Base-by-base conservation (phyloP, 2,888 invertebrate species). In the Anoplius nigerrimus region DNA sequence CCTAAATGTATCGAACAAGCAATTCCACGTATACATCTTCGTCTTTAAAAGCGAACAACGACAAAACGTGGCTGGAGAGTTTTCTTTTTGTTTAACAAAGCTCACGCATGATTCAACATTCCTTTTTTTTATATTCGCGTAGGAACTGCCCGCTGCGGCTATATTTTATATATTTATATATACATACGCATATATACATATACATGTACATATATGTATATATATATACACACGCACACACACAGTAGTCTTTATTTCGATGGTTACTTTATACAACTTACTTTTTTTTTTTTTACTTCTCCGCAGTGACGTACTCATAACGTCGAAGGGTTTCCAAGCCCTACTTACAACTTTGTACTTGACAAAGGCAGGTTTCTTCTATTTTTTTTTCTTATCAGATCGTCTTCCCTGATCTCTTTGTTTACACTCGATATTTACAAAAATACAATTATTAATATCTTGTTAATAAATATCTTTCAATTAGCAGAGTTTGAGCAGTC, bases 401-500 rank as follows among this genome's bases (percentile, higher is more conserved):
- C 66, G 62, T 60, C 56, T 67, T 51, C 16, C 54, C 16, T 51
- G 55, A 66, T 66, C 55, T 24, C 46, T 69, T 61, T 27, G 34
- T 56, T 34, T 48, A 21, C 27, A 51, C 21, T 71, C 57, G 45
- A 61, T 83, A 80, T 78, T 82, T 84, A 85, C 82, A 86, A 86
- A 86, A 84, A 86, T 84, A 83, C 76, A 81, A 66, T 78, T 34
- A 34, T 34, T 61, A 73, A 76, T 60, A 82, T 83, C 73, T 84
- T 74, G 24, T 75, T 72, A 81, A 82, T 82, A 82, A 84, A 82
- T 83, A 81, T 80, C 62, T 76, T 65, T 75, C 34, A 62, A 69
- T 78, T 74, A 74, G 61, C 65, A 69, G 71, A 75, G 69, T 80
- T 73, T 72, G 76, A 83, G 82, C 79, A 76, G 78, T 83, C 77